Evolutionary conservation across 1,140 invertebrate genomes (phyloP).

Genomic region (Papilio polyxenes): DNA sequence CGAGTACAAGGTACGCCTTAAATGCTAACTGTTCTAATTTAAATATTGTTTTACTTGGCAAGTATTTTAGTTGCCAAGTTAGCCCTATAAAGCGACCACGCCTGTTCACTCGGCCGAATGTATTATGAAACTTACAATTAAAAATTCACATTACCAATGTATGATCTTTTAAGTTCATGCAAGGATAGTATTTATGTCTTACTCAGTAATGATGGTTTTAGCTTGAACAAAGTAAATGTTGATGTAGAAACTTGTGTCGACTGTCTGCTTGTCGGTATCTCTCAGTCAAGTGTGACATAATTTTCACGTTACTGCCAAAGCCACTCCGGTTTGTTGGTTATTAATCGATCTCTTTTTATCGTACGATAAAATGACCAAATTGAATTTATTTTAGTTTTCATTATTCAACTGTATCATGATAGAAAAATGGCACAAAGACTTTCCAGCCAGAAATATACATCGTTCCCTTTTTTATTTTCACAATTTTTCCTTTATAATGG

Average conservation of each 20-base stretch:
- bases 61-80: constrained; percentile 32
- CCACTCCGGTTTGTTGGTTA: constrained; percentile 14
- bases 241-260: constrained; percentile 16
- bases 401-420: too few species aligned
- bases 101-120: constrained; percentile 22
- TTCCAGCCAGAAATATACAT: too few species aligned
- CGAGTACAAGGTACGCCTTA: neutral
- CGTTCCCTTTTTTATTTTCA: too few species aligned
- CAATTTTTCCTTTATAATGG: too few species aligned
- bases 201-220: neutral
- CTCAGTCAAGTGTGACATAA: constrained; percentile 34
- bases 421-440: too few species aligned
- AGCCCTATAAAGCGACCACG: constrained; percentile 33
- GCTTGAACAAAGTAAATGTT: neutral
- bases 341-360: neutral
- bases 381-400: neutral
- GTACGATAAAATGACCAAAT: neutral
- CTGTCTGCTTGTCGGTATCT: constrained; percentile 2
- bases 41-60: constrained; percentile 29
- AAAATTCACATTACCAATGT: neutral
- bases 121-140: constrained; percentile 27
- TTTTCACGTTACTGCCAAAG: constrained; percentile 12
- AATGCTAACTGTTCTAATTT: constrained; percentile 11
- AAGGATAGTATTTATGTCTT: neutral
- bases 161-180: neutral